Percentiles rank a stretch among this genome's conserved stretches.
These are phyloP conservation scores for Coryphaenoides rupestris DNA, from an alignment of 2,113 vertebrate species.

Conservation along the genomic window DNA sequence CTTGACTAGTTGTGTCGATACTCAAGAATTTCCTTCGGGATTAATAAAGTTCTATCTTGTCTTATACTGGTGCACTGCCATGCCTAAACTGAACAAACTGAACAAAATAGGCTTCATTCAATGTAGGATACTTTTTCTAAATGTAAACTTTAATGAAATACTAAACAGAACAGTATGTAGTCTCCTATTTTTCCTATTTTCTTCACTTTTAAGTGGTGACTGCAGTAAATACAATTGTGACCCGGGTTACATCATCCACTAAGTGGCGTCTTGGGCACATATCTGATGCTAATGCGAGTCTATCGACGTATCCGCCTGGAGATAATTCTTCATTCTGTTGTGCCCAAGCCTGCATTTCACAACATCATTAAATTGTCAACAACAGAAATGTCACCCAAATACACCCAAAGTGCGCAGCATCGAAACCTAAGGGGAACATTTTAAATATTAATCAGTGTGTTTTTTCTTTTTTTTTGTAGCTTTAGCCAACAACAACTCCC, in stretches of 20 bases:
- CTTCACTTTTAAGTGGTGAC: background rate
- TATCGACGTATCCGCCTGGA: background rate
- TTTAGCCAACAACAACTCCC: conserved; percentile 6
- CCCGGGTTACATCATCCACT: background rate
- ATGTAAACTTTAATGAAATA: too few species aligned
- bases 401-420: background rate
- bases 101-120: too few species aligned
- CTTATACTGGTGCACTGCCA: too few species aligned
- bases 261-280: background rate
- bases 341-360: background rate
- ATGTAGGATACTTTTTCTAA: too few species aligned
- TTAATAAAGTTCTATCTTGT: too few species aligned
- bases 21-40: too few species aligned
- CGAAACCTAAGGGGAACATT: background rate
- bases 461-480: background rate
- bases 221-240: background rate
- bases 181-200: too few species aligned
- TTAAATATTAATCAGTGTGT: background rate
- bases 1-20: too few species aligned
- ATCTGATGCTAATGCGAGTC: background rate
- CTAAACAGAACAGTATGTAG: too few species aligned
- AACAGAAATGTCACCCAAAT: background rate
- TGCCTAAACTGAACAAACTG: too few species aligned
- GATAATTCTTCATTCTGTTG: background rate
- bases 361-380: background rate